A percentile compares a stretch with the other conserved stretches of the same genome.
These are phyloP conservation scores for Sarotherodon lohbergeri DNA, from an alignment of 2,113 vertebrate species.

Conservation along the genomic window DNA sequence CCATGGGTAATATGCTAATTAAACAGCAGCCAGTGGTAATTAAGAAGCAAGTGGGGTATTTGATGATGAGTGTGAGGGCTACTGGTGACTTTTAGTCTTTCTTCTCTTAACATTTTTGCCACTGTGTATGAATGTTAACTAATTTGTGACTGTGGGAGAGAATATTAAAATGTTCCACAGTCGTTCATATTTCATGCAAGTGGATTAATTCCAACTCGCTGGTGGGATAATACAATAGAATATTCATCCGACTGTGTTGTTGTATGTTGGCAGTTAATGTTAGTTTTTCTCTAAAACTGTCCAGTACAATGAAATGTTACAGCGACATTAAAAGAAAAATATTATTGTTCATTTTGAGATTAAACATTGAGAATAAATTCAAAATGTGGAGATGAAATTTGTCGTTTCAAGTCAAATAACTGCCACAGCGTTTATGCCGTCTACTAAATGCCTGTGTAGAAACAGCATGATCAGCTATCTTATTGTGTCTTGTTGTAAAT, in stretches of 20 bases:
- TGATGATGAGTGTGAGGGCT: conserved; percentile 10
- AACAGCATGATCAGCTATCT: not conserved
- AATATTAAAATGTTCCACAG: not conserved
- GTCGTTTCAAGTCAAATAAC: not conserved
- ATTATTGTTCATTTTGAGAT: not conserved
- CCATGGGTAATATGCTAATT: conserved; percentile 21
- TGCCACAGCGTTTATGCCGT: rapidly evolving
- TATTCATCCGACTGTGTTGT: not conserved
- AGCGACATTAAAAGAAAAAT: not conserved
- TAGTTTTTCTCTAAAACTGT: not conserved
- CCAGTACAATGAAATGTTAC: not conserved
- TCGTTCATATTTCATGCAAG: not conserved
- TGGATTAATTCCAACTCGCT: not conserved
- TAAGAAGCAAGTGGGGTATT: conserved; percentile 23
- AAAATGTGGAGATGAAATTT: not conserved
- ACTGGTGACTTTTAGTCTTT: not conserved
- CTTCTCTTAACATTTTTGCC: not conserved
- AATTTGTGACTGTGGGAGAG: not conserved
- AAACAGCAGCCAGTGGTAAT: conserved; percentile 26
- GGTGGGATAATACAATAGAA: not conserved
- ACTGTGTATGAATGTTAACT: not conserved
- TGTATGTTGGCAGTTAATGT: not conserved
- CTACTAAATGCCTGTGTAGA: not conserved
- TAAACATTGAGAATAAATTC: not conserved
- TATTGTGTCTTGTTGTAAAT: not conserved